Percentiles rank a stretch among this genome's conserved stretches.
Conservation (phyloP, 2,113 vertebrate species). For the Malurus alboscapulatus region DNA sequence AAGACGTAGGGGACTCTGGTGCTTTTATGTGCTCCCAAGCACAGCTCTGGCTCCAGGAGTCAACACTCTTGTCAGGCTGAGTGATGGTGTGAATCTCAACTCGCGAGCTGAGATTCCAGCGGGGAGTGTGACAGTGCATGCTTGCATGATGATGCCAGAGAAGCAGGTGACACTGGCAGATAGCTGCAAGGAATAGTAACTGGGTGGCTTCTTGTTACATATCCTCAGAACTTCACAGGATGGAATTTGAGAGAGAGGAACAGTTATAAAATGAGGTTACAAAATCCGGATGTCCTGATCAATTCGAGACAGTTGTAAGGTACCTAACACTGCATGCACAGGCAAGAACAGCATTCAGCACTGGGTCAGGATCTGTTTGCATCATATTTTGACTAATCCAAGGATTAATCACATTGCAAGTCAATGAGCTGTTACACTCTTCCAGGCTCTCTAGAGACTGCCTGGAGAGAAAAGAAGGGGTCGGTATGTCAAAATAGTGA, state of each 20-base stretch:
- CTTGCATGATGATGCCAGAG: slow-evolving; percentile 77
- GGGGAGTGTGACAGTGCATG: slow-evolving; percentile 77
- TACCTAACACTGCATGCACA: slow-evolving; percentile 61
- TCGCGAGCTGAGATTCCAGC: slow-evolving; percentile 77
- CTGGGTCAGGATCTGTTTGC: slow-evolving; percentile 61
- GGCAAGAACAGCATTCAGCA: slow-evolving; percentile 46
- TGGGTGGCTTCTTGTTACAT: slow-evolving; percentile 77
- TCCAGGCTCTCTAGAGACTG: slow-evolving; percentile 24
- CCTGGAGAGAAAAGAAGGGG: background rate
- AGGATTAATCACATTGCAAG: slow-evolving; percentile 68
- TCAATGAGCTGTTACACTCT: slow-evolving; percentile 47
- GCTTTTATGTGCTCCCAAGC: slow-evolving; percentile 82
- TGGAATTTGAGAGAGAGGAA: slow-evolving; percentile 75
- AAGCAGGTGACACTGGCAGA: slow-evolving; percentile 80
- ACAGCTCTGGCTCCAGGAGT: slow-evolving; percentile 70
- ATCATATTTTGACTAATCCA: slow-evolving; percentile 66
- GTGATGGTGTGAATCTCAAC: slow-evolving; percentile 80
- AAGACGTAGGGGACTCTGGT: slow-evolving; percentile 72
- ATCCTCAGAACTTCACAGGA: slow-evolving; percentile 81
- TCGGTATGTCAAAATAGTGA: slow-evolving; percentile 13
- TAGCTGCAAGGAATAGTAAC: slow-evolving; percentile 69
- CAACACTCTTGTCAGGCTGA: slow-evolving; percentile 73
- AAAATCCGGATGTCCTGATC: slow-evolving; percentile 80
- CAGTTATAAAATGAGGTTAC: slow-evolving; percentile 76
- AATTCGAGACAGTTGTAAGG: slow-evolving; percentile 72